Percentiles rank a stretch among this genome's conserved stretches.
These are phyloP conservation scores for Boloria selene DNA, from an alignment of 2,888 invertebrate species.

Conservation along the genomic window DNA sequence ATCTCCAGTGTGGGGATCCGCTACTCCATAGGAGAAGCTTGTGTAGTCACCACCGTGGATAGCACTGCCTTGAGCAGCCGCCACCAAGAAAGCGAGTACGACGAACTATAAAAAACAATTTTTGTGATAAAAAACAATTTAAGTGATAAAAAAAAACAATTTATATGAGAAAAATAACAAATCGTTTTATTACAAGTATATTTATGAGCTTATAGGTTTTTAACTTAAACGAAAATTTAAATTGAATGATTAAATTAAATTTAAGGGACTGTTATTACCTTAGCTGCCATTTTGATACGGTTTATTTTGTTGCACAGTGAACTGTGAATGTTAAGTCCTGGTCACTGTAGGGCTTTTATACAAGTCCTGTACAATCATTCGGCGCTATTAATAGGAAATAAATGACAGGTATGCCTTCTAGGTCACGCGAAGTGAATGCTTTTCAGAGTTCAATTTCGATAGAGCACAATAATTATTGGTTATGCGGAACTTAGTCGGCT, in stretches of 20 bases:
- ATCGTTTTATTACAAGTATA: background rate
- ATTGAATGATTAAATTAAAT: conserved; percentile 24
- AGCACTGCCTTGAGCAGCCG: conserved; percentile 68
- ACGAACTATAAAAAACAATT: conserved; percentile 71
- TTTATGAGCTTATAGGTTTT: background rate
- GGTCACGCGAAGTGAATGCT: conserved; percentile 67
- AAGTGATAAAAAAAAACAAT: background rate
- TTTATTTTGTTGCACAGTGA: conserved; percentile 68
- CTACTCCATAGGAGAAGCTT: conserved; percentile 75
- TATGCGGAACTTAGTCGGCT: conserved; percentile 63
- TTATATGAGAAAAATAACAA: background rate
- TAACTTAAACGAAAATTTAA: background rate
- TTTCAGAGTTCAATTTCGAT: conserved; percentile 70
- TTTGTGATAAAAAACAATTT: conserved; percentile 5
- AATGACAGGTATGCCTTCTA: conserved; percentile 65
- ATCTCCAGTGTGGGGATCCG: conserved; percentile 75
- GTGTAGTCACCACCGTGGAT: conserved; percentile 68
- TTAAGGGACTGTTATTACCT: conserved; percentile 55
- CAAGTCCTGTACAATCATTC: conserved; percentile 61
- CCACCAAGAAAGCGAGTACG: conserved; percentile 70
- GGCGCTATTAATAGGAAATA: conserved; percentile 74
- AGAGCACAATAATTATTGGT: conserved; percentile 50
- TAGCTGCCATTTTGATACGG: conserved; percentile 78
- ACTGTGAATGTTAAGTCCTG: conserved; percentile 73
- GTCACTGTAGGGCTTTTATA: conserved; percentile 63